Evolutionary conservation across 1,140 invertebrate species (phyloP).

Genomic region (Pollicipes pollicipes): DNA sequence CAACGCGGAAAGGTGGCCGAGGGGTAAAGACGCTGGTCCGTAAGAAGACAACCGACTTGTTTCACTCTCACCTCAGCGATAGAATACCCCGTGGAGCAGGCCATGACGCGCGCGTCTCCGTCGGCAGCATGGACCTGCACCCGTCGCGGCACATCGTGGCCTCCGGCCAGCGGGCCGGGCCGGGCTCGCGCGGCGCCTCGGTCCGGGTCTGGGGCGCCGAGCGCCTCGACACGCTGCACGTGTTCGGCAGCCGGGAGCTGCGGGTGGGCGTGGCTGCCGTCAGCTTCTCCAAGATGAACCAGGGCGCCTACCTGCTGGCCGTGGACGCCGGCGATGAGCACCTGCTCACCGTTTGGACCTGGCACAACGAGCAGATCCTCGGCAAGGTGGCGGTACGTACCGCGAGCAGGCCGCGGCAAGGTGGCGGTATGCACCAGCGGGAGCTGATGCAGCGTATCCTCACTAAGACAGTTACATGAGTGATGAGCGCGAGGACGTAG

Average conservation of each 20-base stretch:
- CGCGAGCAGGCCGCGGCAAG: no score
- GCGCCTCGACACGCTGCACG: constrained; percentile 71
- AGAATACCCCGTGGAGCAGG: constrained; percentile 12
- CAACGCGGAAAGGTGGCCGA: no score
- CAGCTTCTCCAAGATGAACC: constrained; percentile 22
- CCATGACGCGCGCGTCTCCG: no score
- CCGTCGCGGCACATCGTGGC: constrained; percentile 76
- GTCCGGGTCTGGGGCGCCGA: constrained; percentile 87
- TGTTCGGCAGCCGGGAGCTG: constrained; percentile 79
- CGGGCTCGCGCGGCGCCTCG: constrained; percentile 56
- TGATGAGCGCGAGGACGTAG: no score
- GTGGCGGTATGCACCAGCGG: no score
- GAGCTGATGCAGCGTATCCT: no score
- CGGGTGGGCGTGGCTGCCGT: constrained; percentile 28
- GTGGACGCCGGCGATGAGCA: constrained; percentile 68
- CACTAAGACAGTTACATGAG: no score
- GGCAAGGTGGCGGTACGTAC: constrained; percentile 74
- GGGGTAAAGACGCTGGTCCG: no score
- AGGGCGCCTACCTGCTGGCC: constrained; percentile 67
- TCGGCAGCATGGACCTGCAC: constrained; percentile 64
- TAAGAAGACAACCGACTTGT: no score
- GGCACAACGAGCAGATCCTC: constrained; percentile 53
- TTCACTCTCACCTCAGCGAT: no score
- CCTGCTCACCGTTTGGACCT: constrained; percentile 72
- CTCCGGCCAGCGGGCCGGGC: constrained; percentile 65